These are phyloP conservation scores for Copidosoma aretas DNA, from an alignment of 2,888 invertebrate genomes.

Conservation along the genomic window DNA sequence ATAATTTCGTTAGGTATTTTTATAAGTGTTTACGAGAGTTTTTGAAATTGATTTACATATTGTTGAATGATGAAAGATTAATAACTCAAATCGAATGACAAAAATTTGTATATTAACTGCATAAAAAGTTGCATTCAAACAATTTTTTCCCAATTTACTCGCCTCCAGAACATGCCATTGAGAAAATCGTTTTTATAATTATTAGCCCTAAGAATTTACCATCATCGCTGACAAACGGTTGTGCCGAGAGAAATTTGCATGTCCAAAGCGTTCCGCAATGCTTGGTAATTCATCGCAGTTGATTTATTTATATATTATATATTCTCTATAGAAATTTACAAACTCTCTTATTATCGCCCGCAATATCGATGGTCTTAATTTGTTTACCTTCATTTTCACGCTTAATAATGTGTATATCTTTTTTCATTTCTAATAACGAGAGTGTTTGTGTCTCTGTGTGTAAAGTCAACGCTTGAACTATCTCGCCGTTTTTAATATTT, in stretches of 20 bases:
- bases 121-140: too few species aligned
- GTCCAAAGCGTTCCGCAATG: conserved; percentile 22
- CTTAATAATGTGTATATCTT: conserved; percentile 7
- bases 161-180: too few species aligned
- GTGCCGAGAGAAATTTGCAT: conserved; percentile 35
- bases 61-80: too few species aligned
- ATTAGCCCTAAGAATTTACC: conserved; percentile 8
- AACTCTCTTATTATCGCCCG: conserved; percentile 23
- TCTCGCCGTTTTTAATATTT: conserved; percentile 16
- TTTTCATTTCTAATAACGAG: conserved; percentile 21
- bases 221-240: conserved; percentile 24
- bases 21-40: too few species aligned
- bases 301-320: not conserved
- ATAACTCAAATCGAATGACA: too few species aligned
- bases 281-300: conserved; percentile 12
- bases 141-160: too few species aligned
- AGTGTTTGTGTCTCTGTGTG: conserved; percentile 22
- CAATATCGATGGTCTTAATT: conserved; percentile 2
- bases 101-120: too few species aligned
- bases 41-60: too few species aligned
- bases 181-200: not conserved
- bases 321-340: conserved; percentile 41
- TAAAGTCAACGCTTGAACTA: conserved; percentile 36
- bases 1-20: too few species aligned
- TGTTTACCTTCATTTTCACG: conserved; percentile 12